Evolutionary conservation across 2,797 vertebrate species (phyloP).

Genomic region (Paramormyrops hopkinsi): DNA sequence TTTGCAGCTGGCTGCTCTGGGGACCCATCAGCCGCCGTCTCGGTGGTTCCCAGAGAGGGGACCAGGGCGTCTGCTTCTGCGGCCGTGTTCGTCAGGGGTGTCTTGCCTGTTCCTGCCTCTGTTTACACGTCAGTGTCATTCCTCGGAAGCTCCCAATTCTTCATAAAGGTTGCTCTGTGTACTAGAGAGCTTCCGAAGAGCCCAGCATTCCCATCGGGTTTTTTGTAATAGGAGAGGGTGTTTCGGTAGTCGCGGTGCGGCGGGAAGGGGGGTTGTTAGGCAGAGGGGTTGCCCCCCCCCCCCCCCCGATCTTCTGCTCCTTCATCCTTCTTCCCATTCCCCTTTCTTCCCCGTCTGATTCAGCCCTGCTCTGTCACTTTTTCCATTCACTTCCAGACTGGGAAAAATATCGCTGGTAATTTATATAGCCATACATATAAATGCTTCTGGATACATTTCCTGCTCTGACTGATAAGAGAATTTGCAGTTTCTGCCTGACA

Average conservation of each 20-base stretch:
- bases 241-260: not conserved
- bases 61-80: not conserved
- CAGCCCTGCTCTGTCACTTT: not conserved
- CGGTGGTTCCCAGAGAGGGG: not conserved
- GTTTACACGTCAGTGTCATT: not conserved
- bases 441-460: not conserved
- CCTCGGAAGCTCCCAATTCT: not conserved
- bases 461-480: not conserved
- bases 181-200: not conserved
- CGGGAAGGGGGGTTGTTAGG: not conserved
- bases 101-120: not conserved
- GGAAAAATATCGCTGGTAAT: not conserved
- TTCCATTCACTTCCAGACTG: not conserved
- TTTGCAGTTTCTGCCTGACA: not conserved
- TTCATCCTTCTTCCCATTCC: not conserved
- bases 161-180: not conserved
- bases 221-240: not conserved
- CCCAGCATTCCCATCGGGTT: not conserved
- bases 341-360: not conserved
- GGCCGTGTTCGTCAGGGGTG: not conserved
- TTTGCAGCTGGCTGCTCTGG: not conserved
- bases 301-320: not conserved
- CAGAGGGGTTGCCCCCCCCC: not conserved
- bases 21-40: not conserved
- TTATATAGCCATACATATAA: not conserved